A percentile compares a stretch with the other conserved stretches of the same genome.
Evolutionary conservation across 2,888 invertebrate species (phyloP).

Genomic region (Shargacucullia verbasci): DNA sequence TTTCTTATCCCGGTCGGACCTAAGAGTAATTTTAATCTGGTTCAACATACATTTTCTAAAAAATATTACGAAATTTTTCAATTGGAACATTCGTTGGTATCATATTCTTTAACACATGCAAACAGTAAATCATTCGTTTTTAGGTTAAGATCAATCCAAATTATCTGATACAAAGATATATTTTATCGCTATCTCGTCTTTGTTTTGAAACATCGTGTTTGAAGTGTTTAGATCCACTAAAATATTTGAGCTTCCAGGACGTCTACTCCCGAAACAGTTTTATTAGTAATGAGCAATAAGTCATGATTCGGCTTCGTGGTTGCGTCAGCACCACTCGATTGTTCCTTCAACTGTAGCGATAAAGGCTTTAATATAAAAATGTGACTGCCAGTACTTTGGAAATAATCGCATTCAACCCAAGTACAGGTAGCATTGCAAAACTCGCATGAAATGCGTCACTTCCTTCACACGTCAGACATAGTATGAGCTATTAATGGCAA

Average conservation of each 20-base stretch:
- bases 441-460: conserved; percentile 43
- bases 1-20: background rate
- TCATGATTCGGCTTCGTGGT: conserved; percentile 11
- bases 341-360: conserved; percentile 42
- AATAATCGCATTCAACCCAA: conserved; percentile 42
- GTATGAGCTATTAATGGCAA: conserved; percentile 38
- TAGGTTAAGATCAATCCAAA: conserved; percentile 37
- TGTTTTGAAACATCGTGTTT: conserved; percentile 33
- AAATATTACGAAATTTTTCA: no score
- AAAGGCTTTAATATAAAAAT: conserved; percentile 25
- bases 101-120: background rate
- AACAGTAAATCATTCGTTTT: conserved; percentile 30
- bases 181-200: conserved; percentile 51
- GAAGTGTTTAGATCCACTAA: conserved; percentile 20
- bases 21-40: background rate
- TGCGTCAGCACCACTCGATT: conserved; percentile 42
- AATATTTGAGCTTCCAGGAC: conserved; percentile 6
- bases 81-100: no score
- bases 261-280: background rate
- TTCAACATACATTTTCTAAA: no score
- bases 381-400: conserved; percentile 17
- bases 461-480: conserved; percentile 38
- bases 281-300: conserved; percentile 9
- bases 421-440: conserved; percentile 31
- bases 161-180: conserved; percentile 46